Evolutionary conservation across 1,140 invertebrate species (phyloP).

Genomic region (Cardiocondyla obscurior): DNA sequence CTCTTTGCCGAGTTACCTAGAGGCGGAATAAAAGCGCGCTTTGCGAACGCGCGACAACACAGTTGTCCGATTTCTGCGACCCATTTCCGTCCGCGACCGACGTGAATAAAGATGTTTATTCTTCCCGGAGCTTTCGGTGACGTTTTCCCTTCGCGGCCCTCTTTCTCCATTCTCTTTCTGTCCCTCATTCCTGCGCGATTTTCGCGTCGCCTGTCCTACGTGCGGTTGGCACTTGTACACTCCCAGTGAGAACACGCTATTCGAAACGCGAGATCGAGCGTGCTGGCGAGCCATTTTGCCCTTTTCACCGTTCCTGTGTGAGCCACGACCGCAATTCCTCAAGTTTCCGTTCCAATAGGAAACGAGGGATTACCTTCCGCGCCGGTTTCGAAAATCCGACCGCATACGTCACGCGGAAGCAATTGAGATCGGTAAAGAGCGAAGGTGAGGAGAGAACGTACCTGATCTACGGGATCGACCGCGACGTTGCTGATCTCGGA

Average conservation of each 20-base stretch:
- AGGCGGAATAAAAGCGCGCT: constrained; percentile 27
- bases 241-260: constrained; percentile 10
- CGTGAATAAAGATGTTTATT: constrained; percentile 69
- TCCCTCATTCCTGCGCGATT: neutral
- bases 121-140: constrained; percentile 40
- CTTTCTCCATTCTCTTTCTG: constrained; percentile 9
- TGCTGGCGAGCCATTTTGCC: neutral
- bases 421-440: neutral
- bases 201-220: constrained; percentile 59
- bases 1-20: constrained; percentile 18
- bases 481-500: constrained; percentile 74
- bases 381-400: constrained; percentile 12
- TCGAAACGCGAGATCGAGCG: constrained; percentile 20
- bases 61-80: constrained; percentile 71
- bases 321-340: constrained; percentile 12
- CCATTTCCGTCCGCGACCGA: constrained; percentile 65
- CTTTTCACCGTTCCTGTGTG: constrained; percentile 17
- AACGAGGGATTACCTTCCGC: constrained; percentile 8
- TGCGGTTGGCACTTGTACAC: constrained; percentile 53
- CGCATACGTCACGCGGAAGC: constrained; percentile 16
- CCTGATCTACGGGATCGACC: constrained; percentile 75
- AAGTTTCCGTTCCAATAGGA: constrained; percentile 21
- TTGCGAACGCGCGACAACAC: constrained; percentile 45
- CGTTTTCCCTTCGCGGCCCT: constrained; percentile 5
- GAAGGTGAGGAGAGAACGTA: constrained; percentile 34